Evolutionary conservation across 2,113 vertebrate species (phyloP).

Genomic region (Psittacula cyanocephala): DNA sequence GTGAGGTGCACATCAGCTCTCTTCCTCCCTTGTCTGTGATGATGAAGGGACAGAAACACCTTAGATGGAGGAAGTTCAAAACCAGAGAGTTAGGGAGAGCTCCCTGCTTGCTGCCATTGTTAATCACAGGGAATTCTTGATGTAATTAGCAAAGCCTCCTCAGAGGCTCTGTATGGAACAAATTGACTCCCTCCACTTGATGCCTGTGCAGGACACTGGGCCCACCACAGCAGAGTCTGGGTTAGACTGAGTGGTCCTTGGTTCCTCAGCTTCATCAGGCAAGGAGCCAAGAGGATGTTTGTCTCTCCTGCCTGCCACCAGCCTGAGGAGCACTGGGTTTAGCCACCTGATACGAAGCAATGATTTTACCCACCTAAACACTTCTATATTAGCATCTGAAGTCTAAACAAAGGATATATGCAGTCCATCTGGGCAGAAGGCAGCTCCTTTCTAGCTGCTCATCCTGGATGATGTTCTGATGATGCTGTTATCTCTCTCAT

Average conservation of each 20-base stretch:
- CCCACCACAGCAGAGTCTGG: not conserved
- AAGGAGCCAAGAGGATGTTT: not conserved
- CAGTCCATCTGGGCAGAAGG: not conserved
- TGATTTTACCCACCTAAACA: not conserved
- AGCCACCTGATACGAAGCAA: not conserved
- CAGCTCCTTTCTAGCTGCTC: not conserved
- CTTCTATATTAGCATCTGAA: not conserved
- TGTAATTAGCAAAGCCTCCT: not conserved
- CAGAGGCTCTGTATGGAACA: not conserved
- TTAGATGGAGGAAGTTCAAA: not conserved
- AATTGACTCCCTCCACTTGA: not conserved
- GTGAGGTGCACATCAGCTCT: not conserved
- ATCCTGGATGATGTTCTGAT: not conserved
- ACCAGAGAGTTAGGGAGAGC: not conserved
- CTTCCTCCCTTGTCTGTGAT: not conserved
- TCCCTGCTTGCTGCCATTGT: not conserved
- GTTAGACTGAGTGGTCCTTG: not conserved
- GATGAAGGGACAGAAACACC: not conserved
- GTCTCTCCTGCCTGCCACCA: not conserved
- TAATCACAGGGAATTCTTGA: not conserved
- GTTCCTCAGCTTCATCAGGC: not conserved
- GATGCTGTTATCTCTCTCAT: not conserved
- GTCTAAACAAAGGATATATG: not conserved
- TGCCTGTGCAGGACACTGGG: not conserved
- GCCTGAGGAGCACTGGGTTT: not conserved